phyloP scores from a whole-genome alignment of 2,113 vertebrate species.

The Barbus barbus region DNA sequence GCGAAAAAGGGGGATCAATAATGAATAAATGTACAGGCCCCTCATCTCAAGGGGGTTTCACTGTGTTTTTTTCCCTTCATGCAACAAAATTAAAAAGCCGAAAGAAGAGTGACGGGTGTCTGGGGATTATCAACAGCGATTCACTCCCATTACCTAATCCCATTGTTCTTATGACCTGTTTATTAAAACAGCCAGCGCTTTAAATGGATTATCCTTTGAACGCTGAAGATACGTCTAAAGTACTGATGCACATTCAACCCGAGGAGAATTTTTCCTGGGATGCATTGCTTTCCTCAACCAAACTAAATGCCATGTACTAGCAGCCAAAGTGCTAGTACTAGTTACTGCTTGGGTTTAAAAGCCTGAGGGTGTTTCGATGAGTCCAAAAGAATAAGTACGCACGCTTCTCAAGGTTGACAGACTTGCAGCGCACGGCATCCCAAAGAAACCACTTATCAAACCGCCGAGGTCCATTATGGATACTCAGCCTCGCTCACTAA shows the following conservation, averaged over 20 bases:
- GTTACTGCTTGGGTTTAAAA: slow-evolving; percentile 17
- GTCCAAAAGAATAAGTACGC: too few species aligned
- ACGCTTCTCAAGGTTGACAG: slow-evolving; percentile 1
- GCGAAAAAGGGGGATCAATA: slow-evolving; percentile 80
- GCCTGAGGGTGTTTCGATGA: slow-evolving; percentile 11
- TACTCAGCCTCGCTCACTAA: slow-evolving; percentile 24
- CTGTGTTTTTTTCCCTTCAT: slow-evolving; percentile 79
- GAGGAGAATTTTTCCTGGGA: not conserved
- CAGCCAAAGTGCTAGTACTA: slow-evolving; percentile 2
- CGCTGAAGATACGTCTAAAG: slow-evolving; percentile 68
- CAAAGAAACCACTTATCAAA: slow-evolving; percentile 36
- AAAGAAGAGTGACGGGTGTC: slow-evolving; percentile 71
- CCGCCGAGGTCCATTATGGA: not conserved
- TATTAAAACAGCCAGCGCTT: slow-evolving; percentile 89
- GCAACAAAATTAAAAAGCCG: slow-evolving; percentile 91
- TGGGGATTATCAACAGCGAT: slow-evolving; percentile 85
- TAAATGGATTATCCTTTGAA: slow-evolving; percentile 83
- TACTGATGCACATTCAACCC: not conserved
- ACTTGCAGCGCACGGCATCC: slow-evolving; percentile 7
- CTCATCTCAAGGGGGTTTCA: slow-evolving; percentile 74
- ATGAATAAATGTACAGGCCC: slow-evolving; percentile 93
- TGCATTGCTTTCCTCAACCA: not conserved
- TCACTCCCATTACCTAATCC: slow-evolving; percentile 85
- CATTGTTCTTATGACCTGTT: slow-evolving; percentile 80
- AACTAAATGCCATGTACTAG: slow-evolving; percentile 21